Conservation (phyloP, 2,113 vertebrate genomes). For the Eudorcas thomsonii region DNA sequence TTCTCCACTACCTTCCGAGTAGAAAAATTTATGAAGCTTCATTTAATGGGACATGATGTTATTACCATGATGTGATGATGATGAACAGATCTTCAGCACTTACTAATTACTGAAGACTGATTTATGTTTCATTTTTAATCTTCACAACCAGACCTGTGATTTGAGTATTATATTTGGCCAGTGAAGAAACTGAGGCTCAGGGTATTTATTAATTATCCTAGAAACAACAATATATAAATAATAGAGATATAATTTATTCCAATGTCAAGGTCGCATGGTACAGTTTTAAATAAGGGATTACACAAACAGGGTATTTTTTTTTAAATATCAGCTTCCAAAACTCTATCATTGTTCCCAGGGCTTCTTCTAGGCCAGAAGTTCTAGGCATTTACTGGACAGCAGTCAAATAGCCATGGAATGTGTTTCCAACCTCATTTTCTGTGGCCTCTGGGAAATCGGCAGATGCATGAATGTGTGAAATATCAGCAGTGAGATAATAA, state of each 20-base stretch:
- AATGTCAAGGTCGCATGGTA: neutral
- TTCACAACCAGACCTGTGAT: neutral
- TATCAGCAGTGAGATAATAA: constrained; percentile 18
- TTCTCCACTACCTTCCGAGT: neutral
- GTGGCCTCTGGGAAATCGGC: neutral
- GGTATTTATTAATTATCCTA: neutral
- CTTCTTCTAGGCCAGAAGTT: neutral
- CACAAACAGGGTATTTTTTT: neutral
- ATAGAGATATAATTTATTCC: neutral
- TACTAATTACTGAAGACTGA: neutral
- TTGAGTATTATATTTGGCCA: neutral
- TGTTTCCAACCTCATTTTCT: neutral
- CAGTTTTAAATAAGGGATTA: neutral
- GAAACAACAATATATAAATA: neutral
- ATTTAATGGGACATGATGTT: neutral
- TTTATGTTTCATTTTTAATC: neutral
- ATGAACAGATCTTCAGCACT: neutral
- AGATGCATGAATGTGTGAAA: neutral
- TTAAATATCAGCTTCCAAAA: neutral
- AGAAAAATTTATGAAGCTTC: neutral
- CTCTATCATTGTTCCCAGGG: neutral
- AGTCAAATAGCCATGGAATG: neutral
- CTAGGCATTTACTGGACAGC: neutral
- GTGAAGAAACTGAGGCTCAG: neutral
- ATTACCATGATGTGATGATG: neutral